Conservation (phyloP, 2,797 vertebrate genomes). For the Notolabrus celidotus region DNA sequence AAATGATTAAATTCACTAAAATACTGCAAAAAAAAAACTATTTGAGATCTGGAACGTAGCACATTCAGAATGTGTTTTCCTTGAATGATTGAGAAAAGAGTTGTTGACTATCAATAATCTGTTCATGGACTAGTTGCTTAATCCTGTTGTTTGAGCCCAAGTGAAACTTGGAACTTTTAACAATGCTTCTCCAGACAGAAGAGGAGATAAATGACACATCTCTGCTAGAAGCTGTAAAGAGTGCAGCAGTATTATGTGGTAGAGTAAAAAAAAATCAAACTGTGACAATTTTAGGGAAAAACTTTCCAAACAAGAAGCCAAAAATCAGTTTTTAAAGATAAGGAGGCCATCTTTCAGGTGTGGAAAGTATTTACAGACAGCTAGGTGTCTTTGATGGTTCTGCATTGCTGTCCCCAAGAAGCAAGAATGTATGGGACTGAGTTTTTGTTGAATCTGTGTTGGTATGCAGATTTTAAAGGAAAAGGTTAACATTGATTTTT, state of each 20-base stretch:
- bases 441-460: conserved; percentile 42
- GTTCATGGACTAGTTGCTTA: not conserved
- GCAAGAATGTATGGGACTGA: conserved; percentile 64
- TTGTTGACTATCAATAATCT: conserved; percentile 1
- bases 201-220: not conserved
- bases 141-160: not conserved
- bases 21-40: not conserved
- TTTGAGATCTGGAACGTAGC: too few relatives aligned
- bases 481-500: conserved; percentile 30
- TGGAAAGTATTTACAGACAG: conserved; percentile 41
- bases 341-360: conserved; percentile 26
- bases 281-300: conserved; percentile 30
- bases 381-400: conserved; percentile 38
- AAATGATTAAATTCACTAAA: too few relatives aligned
- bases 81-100: conserved; percentile 3
- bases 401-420: conserved; percentile 52
- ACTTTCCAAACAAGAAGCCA: conserved; percentile 4
- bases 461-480: conserved; percentile 41
- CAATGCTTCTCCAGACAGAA: not conserved
- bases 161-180: conserved; percentile 2
- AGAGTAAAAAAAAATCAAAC: conserved; percentile 27
- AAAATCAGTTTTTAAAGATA: conserved; percentile 33
- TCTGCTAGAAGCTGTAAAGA: conserved; percentile 39
- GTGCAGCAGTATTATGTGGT: conserved; percentile 53
- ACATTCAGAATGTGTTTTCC: not conserved